Evolutionary conservation across 2,888 invertebrate species (phyloP), one percentile per base, ranked within the genome.

Genomic region (Hypena proboscidalis): DNA sequence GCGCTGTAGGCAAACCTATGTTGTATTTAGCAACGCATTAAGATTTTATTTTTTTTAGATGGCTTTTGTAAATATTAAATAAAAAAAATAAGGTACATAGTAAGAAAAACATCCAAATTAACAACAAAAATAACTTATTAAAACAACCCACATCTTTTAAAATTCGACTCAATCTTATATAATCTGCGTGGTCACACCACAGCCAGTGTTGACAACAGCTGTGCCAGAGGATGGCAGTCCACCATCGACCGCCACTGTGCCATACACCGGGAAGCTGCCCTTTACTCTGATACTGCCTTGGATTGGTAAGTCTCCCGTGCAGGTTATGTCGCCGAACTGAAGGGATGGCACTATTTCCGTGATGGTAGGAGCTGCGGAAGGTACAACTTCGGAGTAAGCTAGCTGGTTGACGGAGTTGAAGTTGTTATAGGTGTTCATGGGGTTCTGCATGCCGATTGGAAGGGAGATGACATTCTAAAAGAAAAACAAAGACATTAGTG

Each of bases 181-280:
- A 3, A 61, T 21, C 5, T 63, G 55, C 0, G 58, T 11, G 0
- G 64, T 46, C 14, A 70, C 53, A 0, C 56, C 67, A 1, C 71
- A 74, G 0, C 74, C 80, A 3, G 83, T 58, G 17, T 79, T 74
- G 1, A 86, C 83, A 1, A 77, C 55, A 0, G 85, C 86, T 0
- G 74, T 75, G 1, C 88, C 88, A 27, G 67, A 51, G 0, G 87
- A 82, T 1, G 86, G 85, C 6, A 88, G 51, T 0, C 60, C 57
- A 0, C 88, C 87, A 48, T 87, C 85, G 0, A 88, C 67, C 0
- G 75, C 75, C 1, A 87, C 77, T 9, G 76, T 76, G 0, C 87
- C 88, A 33, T 86, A 87, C 0, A 87, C 83, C 0, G 88, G 88
- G 70, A 88, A 85, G 1, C 82, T 71, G 0, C 87, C 87, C 17